These are phyloP conservation scores for Cuniculus paca DNA, from an alignment of 2,797 vertebrate genomes.

Conservation along the genomic window DNA sequence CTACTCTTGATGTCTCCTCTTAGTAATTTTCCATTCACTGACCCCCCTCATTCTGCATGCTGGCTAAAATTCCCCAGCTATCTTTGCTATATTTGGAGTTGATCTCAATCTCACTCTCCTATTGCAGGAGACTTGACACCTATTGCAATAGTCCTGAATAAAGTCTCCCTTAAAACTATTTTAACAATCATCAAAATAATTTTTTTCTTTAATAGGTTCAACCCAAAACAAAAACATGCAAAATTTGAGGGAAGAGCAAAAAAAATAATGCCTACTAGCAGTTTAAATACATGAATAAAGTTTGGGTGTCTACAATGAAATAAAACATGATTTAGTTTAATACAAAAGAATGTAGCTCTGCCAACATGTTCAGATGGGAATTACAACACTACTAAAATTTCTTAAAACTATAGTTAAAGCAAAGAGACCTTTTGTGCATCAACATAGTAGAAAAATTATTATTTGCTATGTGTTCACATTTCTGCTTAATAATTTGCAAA, in stretches of 20 bases:
- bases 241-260: background rate
- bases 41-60: background rate
- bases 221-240: slow-evolving; percentile 58
- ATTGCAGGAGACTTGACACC: background rate
- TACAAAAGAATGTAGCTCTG: slow-evolving; percentile 28
- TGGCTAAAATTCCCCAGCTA: slow-evolving; percentile 7
- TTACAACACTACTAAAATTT: slow-evolving; percentile 54
- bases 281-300: slow-evolving; percentile 33
- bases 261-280: slow-evolving; percentile 27
- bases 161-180: slow-evolving; percentile 22
- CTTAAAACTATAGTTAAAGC: slow-evolving; percentile 38
- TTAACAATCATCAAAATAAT: slow-evolving; percentile 47
- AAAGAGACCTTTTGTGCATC: slow-evolving; percentile 46
- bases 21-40: slow-evolving; percentile 18
- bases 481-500: slow-evolving; percentile 52
- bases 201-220: slow-evolving; percentile 42
- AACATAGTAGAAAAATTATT: slow-evolving; percentile 50
- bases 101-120: background rate
- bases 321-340: slow-evolving; percentile 31
- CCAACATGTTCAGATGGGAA: slow-evolving; percentile 26
- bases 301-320: slow-evolving; percentile 45
- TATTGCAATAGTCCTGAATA: slow-evolving; percentile 11
- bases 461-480: slow-evolving; percentile 39
- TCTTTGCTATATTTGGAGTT: background rate
- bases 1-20: slow-evolving; percentile 14